Percentiles rank a stretch among this genome's conserved stretches.
Evolutionary conservation across 1,140 invertebrate genomes (phyloP).

Genomic region (Tachypleus tridentatus): DNA sequence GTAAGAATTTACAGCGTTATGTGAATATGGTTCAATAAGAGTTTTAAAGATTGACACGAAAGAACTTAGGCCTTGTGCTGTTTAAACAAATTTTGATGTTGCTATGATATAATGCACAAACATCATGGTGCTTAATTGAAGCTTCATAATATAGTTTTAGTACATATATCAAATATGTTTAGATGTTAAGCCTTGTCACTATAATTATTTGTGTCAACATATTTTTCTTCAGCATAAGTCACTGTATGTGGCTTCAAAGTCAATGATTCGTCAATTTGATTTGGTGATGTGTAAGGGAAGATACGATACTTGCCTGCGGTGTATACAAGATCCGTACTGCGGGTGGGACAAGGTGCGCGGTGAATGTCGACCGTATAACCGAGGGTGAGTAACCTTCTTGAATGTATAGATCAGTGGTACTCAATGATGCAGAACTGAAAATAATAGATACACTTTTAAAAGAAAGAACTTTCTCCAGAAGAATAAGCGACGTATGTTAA

Average conservation of each 20-base stretch:
- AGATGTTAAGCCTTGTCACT: too few species aligned
- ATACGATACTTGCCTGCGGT: conserved; percentile 74
- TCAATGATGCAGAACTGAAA: background rate
- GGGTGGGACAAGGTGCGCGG: conserved; percentile 76
- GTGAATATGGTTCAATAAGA: too few species aligned
- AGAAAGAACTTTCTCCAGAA: too few species aligned
- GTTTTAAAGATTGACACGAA: too few species aligned
- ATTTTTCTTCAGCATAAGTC: conserved; percentile 49
- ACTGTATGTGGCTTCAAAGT: conserved; percentile 74
- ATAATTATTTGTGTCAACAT: background rate
- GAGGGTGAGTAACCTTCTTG: conserved; percentile 46
- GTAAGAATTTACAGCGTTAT: conserved; percentile 25
- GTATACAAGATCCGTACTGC: conserved; percentile 78
- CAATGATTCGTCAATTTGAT: conserved; percentile 66
- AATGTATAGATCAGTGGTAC: background rate
- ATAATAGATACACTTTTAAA: too few species aligned
- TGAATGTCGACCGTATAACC: conserved; percentile 62
- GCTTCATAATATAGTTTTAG: too few species aligned
- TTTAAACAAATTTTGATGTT: too few species aligned
- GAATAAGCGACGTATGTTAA: too few species aligned
- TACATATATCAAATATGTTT: too few species aligned
- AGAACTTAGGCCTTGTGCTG: too few species aligned
- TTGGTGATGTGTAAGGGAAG: conserved; percentile 67
- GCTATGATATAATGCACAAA: too few species aligned
- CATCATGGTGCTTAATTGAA: too few species aligned